phyloP scores from a whole-genome alignment of 2,888 invertebrate species.

The Acleris emargana region DNA sequence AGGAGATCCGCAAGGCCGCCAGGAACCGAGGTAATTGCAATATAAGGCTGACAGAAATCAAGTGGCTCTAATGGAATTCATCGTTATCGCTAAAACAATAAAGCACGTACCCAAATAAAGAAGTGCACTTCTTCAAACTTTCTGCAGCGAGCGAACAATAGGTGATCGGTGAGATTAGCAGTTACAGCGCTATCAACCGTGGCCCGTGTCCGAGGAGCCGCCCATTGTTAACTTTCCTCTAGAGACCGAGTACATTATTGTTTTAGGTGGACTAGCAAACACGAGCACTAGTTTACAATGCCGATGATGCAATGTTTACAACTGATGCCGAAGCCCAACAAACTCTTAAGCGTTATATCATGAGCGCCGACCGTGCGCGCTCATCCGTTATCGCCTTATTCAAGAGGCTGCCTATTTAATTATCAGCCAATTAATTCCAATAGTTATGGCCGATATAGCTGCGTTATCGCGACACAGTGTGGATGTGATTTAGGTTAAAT shows the following conservation, averaged over 20 bases:
- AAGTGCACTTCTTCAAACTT: constrained; percentile 1
- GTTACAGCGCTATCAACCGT: background rate
- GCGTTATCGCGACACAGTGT: constrained; percentile 10
- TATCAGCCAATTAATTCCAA: constrained; percentile 27
- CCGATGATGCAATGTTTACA: constrained; percentile 33
- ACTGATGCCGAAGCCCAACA: constrained; percentile 13
- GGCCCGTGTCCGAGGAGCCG: too few species aligned
- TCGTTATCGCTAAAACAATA: background rate
- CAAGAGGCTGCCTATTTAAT: constrained; percentile 13
- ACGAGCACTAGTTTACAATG: constrained; percentile 7
- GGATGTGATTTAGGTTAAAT: constrained; percentile 16
- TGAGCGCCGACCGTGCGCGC: constrained; percentile 17
- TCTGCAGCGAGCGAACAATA: background rate
- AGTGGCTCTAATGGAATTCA: constrained; percentile 9
- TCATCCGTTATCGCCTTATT: constrained; percentile 15
- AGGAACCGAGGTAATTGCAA: constrained; percentile 7
- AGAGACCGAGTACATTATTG: background rate
- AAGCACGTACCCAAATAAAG: constrained; percentile 9
- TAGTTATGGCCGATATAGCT: constrained; percentile 9
- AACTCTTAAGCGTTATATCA: constrained; percentile 9
- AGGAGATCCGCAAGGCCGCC: constrained; percentile 20
- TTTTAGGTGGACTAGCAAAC: constrained; percentile 1
- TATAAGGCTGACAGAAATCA: background rate
- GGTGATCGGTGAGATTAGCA: background rate
- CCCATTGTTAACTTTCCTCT: too few species aligned